Percentiles rank a stretch among this genome's conserved stretches.
phyloP scores from a whole-genome alignment of 2,797 vertebrate species.

The Manis pentadactyla region DNA sequence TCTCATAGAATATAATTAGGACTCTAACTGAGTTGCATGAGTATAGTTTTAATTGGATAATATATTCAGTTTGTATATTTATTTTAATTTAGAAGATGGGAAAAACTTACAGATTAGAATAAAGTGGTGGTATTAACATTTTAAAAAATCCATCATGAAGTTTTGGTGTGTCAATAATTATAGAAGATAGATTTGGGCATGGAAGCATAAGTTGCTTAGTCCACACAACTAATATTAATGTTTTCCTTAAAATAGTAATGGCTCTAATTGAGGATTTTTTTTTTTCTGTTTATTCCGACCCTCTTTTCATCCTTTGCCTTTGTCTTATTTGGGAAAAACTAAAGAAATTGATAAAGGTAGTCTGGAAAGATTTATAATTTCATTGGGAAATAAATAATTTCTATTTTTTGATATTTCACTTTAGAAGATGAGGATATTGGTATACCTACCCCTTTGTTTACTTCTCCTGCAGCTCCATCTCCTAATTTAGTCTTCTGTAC shows the following conservation, averaged over 20 bases:
- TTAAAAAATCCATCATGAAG: neutral
- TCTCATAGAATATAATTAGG: neutral
- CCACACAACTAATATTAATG: neutral
- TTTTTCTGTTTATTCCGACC: neutral
- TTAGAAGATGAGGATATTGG: neutral
- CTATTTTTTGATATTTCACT: neutral
- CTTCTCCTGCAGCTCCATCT: neutral
- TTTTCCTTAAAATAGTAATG: neutral
- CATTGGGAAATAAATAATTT: neutral
- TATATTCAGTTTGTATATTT: conserved; percentile 8
- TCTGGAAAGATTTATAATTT: neutral
- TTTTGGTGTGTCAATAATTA: neutral
- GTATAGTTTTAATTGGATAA: neutral
- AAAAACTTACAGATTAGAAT: neutral
- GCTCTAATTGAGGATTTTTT: neutral
- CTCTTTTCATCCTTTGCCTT: neutral
- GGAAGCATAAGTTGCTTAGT: neutral
- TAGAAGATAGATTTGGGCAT: neutral
- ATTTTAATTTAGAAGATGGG: conserved; percentile 18
- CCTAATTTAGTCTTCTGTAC: neutral
- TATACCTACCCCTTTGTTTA: neutral
- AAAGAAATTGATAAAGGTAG: neutral
- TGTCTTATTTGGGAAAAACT: neutral
- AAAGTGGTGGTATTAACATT: neutral
- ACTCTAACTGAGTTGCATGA: neutral